These are phyloP conservation scores for Hetaerina titia DNA, from an alignment of 2,888 invertebrate species.

Conservation along the genomic window DNA sequence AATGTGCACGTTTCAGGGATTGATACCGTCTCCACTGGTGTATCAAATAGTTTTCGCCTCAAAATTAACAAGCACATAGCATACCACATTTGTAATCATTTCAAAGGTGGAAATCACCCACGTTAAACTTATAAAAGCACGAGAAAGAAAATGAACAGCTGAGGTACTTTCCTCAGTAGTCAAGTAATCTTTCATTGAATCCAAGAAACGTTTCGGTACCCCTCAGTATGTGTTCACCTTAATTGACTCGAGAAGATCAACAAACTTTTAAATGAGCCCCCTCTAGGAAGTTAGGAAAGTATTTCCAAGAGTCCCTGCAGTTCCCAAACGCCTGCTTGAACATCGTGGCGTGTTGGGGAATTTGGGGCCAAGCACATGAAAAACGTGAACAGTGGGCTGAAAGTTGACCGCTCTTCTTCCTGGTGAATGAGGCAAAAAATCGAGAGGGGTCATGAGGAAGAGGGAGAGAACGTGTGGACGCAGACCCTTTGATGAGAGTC, in stretches of 20 bases:
- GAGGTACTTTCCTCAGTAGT: not conserved
- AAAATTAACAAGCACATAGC: not conserved
- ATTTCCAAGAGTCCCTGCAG: not conserved
- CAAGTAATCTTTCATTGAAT: not conserved
- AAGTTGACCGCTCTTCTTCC: not conserved
- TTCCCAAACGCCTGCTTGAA: not conserved
- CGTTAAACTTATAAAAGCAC: too few relatives aligned
- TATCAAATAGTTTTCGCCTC: too few relatives aligned
- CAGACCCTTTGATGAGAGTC: not conserved
- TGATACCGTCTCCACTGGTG: not conserved
- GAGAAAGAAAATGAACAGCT: not conserved
- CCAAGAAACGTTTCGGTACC: not conserved
- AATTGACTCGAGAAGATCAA: conserved; percentile 1
- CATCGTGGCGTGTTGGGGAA: not conserved
- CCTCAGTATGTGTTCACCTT: not conserved
- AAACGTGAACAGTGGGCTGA: not conserved
- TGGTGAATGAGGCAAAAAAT: not conserved
- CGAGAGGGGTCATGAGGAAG: not conserved
- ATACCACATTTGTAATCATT: too few relatives aligned
- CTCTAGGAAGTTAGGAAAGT: not conserved
- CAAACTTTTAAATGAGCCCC: not conserved
- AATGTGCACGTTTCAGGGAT: not conserved
- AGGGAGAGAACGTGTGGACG: not conserved
- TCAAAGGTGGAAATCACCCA: too few relatives aligned
- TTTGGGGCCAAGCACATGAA: not conserved